A percentile compares a stretch with the other conserved stretches of the same genome.
Conservation (phyloP, 2,113 vertebrate genomes). For the Grallaria varia region DNA sequence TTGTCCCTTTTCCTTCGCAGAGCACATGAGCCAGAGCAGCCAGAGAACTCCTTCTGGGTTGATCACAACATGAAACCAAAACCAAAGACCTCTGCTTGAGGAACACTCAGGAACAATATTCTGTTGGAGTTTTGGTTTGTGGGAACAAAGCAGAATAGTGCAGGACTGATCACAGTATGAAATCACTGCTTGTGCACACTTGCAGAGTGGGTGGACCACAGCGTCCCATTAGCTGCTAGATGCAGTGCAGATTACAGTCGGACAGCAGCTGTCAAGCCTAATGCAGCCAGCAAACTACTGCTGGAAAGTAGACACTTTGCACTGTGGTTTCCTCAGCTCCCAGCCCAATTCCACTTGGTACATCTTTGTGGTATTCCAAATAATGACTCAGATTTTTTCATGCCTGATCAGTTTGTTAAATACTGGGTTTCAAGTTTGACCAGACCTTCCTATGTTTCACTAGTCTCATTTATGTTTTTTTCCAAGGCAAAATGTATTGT, state of each 20-base stretch:
- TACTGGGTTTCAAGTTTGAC: not conserved
- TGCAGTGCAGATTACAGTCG: not conserved
- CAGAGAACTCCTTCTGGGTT: not conserved
- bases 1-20: not conserved
- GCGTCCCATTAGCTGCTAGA: not conserved
- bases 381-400: not conserved
- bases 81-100: rapidly evolving
- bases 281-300: not conserved
- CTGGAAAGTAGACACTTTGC: not conserved
- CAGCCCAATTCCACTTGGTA: not conserved
- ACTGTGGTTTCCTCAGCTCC: not conserved
- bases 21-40: not conserved
- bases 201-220: not conserved
- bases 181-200: not conserved
- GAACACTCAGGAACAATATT: not conserved
- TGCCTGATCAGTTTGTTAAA: not conserved
- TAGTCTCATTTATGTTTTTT: not conserved
- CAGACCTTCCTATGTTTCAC: not conserved
- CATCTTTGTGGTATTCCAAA: not conserved
- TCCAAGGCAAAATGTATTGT: not conserved
- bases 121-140: not conserved
- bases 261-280: not conserved
- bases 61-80: not conserved
- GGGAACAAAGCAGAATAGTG: not conserved
- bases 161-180: not conserved